Evolutionary conservation across 2,888 invertebrate genomes (phyloP).

Genomic region (Argyra leucocephala): DNA sequence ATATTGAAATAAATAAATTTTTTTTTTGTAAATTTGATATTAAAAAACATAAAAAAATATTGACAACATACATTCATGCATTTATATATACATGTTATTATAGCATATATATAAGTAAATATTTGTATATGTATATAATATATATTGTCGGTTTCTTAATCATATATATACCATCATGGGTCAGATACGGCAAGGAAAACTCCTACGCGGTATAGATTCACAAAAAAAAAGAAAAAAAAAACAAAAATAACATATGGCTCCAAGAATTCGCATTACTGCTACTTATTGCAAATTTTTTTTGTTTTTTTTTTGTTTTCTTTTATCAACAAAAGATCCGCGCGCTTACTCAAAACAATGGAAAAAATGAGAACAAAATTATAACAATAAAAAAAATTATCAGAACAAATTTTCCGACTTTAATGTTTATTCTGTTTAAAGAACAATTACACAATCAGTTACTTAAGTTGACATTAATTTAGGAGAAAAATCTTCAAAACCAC

Average conservation of each 20-base stretch:
- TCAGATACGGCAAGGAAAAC: neutral
- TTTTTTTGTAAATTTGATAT: no score
- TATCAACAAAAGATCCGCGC: neutral
- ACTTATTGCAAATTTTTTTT: neutral
- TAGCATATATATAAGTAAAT: no score
- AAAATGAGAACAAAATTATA: neutral
- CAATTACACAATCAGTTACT: conserved; percentile 6
- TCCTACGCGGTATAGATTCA: conserved; percentile 1
- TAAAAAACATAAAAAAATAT: no score
- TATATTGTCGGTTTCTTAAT: neutral
- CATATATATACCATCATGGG: no score
- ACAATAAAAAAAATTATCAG: neutral
- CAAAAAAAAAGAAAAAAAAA: neutral
- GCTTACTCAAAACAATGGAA: neutral
- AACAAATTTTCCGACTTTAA: conserved; percentile 1
- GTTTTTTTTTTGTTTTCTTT: neutral
- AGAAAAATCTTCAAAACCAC: neutral
- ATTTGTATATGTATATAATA: neutral
- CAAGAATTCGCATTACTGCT: neutral
- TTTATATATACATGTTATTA: neutral
- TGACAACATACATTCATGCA: neutral
- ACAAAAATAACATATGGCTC: neutral
- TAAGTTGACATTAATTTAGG: conserved; percentile 1
- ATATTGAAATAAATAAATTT: no score
- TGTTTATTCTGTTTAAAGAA: neutral